Evolutionary conservation across 64 coral and sea anemone species (phyloP).

Genomic region (Dendronephthya gigantea): DNA sequence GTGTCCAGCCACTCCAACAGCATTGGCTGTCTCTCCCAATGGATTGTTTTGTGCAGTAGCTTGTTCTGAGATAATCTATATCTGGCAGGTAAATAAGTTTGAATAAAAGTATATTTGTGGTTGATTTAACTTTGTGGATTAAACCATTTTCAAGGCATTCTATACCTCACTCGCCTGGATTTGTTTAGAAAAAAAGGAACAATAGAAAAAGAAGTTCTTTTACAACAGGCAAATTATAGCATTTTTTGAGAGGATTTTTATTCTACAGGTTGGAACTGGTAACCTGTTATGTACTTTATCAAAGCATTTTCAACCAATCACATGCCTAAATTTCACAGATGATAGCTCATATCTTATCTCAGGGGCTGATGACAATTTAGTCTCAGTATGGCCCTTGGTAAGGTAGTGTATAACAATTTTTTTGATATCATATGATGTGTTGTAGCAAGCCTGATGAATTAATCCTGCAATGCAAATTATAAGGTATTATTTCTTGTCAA

Average conservation of each 20-base stretch:
- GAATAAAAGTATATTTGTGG: background rate
- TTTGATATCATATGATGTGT: too few relatives aligned
- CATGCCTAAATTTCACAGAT: slow-evolving; percentile 79
- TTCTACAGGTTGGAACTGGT: slow-evolving; percentile 68
- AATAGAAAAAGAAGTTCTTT: too few relatives aligned
- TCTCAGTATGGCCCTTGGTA: slow-evolving; percentile 67
- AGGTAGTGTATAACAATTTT: slow-evolving; percentile 28
- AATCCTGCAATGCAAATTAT: too few relatives aligned
- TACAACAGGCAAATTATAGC: too few relatives aligned
- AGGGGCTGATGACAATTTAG: slow-evolving; percentile 87
- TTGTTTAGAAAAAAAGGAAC: too few relatives aligned
- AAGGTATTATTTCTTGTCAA: too few relatives aligned
- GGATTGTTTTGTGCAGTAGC: slow-evolving; percentile 66
- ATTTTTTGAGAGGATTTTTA: background rate
- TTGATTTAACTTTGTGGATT: too few relatives aligned
- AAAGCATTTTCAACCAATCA: slow-evolving; percentile 74
- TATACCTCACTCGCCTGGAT: too few relatives aligned
- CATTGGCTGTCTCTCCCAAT: slow-evolving; percentile 56
- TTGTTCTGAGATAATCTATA: slow-evolving; percentile 79
- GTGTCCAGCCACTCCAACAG: slow-evolving; percentile 61
- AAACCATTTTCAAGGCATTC: too few relatives aligned
- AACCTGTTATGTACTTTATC: slow-evolving; percentile 55
- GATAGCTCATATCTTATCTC: slow-evolving; percentile 77
- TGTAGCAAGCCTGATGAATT: background rate
- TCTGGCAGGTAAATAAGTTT: slow-evolving; percentile 73